A percentile compares a stretch with the other conserved stretches of the same genome.
phyloP scores from a whole-genome alignment of 2,888 invertebrate genomes.

The Scaptomyza tumidula region DNA sequence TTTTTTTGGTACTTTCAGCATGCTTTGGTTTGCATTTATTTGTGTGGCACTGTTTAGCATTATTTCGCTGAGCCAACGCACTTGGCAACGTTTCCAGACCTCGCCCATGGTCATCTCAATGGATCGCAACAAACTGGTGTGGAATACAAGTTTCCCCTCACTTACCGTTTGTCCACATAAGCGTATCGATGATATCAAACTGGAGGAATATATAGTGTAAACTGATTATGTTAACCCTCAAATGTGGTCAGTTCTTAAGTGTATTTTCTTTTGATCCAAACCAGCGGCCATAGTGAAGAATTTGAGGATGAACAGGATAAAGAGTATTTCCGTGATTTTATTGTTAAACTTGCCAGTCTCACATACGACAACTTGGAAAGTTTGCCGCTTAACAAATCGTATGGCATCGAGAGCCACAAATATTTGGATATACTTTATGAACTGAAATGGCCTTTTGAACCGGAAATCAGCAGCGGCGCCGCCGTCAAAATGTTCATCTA shows the following conservation, averaged over 20 bases:
- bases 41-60: conserved; percentile 86
- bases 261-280: too few relatives aligned
- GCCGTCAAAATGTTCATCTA: conserved; percentile 86
- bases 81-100: conserved; percentile 88
- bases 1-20: conserved; percentile 78
- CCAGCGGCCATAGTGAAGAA: conserved; percentile 66
- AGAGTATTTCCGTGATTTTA: conserved; percentile 86
- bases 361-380: conserved; percentile 87
- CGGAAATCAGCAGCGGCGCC: conserved; percentile 86
- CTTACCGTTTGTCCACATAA: conserved; percentile 88
- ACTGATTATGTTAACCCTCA: too few relatives aligned
- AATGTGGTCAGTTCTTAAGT: too few relatives aligned
- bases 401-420: conserved; percentile 86
- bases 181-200: conserved; percentile 86
- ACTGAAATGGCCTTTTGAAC: conserved; percentile 85
- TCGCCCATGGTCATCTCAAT: conserved; percentile 90
- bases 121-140: conserved; percentile 89
- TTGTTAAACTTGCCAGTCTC: conserved; percentile 86
- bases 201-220: conserved; percentile 86
- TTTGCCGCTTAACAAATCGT: conserved; percentile 85
- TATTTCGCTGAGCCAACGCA: conserved; percentile 86
- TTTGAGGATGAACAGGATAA: conserved; percentile 85
- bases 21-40: conserved; percentile 86
- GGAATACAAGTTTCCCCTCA: conserved; percentile 90
- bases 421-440: conserved; percentile 86